A percentile compares a stretch with the other conserved stretches of the same genome.
Conservation (phyloP, 2,113 vertebrate genomes). For the Mellivora capensis region DNA sequence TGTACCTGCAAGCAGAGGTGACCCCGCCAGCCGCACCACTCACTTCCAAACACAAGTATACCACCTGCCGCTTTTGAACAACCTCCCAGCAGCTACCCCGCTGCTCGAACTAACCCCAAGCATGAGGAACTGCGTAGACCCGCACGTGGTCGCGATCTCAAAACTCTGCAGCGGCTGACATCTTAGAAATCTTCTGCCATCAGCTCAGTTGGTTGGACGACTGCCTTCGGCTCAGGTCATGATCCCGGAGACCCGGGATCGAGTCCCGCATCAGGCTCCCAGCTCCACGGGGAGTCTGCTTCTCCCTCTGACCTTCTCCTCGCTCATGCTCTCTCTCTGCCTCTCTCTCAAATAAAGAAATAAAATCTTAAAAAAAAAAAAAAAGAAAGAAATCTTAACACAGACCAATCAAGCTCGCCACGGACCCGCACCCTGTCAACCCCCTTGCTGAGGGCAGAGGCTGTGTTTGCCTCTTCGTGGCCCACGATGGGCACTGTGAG, state of each 20-base stretch:
- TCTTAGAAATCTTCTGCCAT: not conserved
- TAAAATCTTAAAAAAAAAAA: no score
- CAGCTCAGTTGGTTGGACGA: no score
- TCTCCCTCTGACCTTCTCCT: no score
- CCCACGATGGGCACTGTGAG: accelerated
- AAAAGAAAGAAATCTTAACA: not conserved
- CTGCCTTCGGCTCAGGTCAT: no score
- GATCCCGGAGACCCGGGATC: no score
- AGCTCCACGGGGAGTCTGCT: no score
- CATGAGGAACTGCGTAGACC: accelerated
- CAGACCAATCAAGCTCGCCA: not conserved
- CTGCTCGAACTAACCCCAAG: not conserved
- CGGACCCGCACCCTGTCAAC: no score
- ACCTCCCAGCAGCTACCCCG: not conserved
- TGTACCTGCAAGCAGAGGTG: not conserved
- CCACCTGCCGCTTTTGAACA: not conserved
- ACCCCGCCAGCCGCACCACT: not conserved
- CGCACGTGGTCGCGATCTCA: not conserved
- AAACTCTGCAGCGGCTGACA: accelerated
- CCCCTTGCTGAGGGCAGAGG: not conserved
- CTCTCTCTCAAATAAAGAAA: no score
- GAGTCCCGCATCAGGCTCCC: no score
- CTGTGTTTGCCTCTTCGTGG: not conserved
- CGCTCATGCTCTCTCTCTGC: no score
- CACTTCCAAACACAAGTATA: not conserved